A percentile compares a stretch with the other conserved stretches of the same genome.
Conservation (phyloP, 1,140 invertebrate genomes). For the Maconellicoccus hirsutus region DNA sequence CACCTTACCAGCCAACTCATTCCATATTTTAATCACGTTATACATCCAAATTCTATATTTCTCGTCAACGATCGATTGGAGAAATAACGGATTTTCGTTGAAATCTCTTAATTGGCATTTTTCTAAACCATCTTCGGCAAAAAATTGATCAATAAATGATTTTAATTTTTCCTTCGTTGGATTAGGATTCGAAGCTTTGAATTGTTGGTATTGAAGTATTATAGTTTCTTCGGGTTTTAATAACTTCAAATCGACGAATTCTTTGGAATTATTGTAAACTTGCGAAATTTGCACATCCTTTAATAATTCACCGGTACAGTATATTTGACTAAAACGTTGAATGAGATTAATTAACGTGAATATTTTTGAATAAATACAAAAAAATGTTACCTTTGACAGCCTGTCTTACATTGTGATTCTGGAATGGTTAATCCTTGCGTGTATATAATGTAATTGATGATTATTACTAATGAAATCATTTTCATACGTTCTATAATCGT, state of each 20-base stretch:
- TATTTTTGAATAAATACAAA: not conserved
- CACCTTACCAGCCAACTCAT: conserved; percentile 53
- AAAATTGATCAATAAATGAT: conserved; percentile 39
- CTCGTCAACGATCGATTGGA: conserved; percentile 24
- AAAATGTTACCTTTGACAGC: not conserved
- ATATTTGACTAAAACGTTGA: conserved; percentile 52
- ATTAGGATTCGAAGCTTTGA: conserved; percentile 27
- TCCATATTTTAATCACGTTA: conserved; percentile 55
- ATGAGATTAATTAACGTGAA: not conserved
- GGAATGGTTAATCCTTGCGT: not conserved
- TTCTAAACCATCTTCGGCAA: conserved; percentile 35
- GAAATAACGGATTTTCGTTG: not conserved
- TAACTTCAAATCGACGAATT: conserved; percentile 82
- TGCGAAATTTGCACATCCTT: conserved; percentile 64
- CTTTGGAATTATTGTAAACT: conserved; percentile 75
- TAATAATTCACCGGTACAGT: conserved; percentile 67
- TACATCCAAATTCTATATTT: conserved; percentile 44
- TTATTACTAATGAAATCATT: too few relatives aligned
- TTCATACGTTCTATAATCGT: too few relatives aligned
- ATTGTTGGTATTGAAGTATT: conserved; percentile 21
- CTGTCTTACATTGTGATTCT: not conserved
- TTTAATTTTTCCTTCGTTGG: conserved; percentile 32
- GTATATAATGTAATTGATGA: too few relatives aligned
- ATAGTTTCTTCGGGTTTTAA: conserved; percentile 40
- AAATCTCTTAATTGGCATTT: not conserved